phyloP scores from a whole-genome alignment of 53 echinoderm and acorn worm species.

The Echinometra lucunter region DNA sequence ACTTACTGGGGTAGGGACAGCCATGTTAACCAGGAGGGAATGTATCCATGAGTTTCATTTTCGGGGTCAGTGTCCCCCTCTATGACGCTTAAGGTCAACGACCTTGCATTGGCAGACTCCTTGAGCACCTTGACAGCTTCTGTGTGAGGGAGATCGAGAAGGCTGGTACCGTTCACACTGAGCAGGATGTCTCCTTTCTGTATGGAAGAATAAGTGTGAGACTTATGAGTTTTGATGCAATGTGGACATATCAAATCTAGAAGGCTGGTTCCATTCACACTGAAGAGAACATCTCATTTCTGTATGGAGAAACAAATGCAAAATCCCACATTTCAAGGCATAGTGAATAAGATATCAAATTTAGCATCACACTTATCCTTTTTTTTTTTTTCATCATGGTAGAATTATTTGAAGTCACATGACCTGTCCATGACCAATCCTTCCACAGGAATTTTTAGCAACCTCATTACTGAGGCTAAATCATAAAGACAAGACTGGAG shows the following conservation, averaged over 20 bases:
- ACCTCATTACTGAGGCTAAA: too few species aligned
- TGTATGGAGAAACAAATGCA: constrained; percentile 40
- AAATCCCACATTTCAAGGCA: too few species aligned
- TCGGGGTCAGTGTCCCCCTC: constrained; percentile 83
- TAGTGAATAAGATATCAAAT: too few species aligned
- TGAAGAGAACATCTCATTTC: constrained; percentile 94
- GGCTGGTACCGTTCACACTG: constrained; percentile 90
- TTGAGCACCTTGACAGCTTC: constrained; percentile 96
- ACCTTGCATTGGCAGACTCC: constrained; percentile 83
- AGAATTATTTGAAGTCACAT: too few species aligned
- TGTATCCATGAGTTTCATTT: constrained; percentile 78
- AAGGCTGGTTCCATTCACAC: constrained; percentile 43
- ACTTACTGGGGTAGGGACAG: constrained; percentile 94
- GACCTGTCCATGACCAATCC: too few species aligned
- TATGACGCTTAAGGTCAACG: constrained; percentile 84
- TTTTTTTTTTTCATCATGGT: too few species aligned
- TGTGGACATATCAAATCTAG: neutral
- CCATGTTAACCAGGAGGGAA: constrained; percentile 99
- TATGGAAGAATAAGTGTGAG: neutral
- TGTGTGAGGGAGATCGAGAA: constrained; percentile 91
- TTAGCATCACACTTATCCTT: too few species aligned
- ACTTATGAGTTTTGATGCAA: neutral
- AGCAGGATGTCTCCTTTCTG: constrained; percentile 97
- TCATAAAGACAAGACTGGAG: too few species aligned
- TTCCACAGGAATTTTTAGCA: too few species aligned